Conservation (phyloP, 2,113 vertebrate genomes). For the Gambusia holbrooki region DNA sequence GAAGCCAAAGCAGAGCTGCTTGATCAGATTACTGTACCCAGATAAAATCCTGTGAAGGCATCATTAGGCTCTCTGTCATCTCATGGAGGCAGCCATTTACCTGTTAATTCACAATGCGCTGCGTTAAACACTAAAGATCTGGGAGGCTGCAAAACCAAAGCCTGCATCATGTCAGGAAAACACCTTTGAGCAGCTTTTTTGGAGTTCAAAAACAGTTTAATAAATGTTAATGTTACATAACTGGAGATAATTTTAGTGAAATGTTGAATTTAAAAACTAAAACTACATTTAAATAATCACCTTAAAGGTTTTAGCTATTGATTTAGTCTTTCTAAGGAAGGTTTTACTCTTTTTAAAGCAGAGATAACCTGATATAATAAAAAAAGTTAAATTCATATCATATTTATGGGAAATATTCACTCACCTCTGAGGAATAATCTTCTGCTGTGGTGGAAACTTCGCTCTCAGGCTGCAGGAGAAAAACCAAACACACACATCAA, state of each 20-base stretch:
- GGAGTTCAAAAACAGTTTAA: not conserved
- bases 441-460: slow-evolving; percentile 93
- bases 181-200: not conserved
- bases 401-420: slow-evolving; percentile 34
- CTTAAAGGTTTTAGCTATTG: not conserved
- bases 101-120: slow-evolving; percentile 82
- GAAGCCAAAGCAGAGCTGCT: slow-evolving; percentile 42
- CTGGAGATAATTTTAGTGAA: no score
- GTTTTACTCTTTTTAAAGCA: not conserved
- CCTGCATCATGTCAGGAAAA: not conserved
- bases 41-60: slow-evolving; percentile 79
- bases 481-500: not conserved
- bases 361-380: not conserved
- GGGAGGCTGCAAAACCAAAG: not conserved
- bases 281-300: not conserved
- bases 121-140: slow-evolving; percentile 36
- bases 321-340: not conserved
- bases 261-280: not conserved
- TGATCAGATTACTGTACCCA: slow-evolving; percentile 87
- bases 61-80: slow-evolving; percentile 79
- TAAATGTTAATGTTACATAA: slow-evolving; percentile 2
- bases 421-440: slow-evolving; percentile 97
- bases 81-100: slow-evolving; percentile 88
- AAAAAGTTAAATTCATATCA: not conserved
- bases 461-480: slow-evolving; percentile 88